Evolutionary conservation across 2,888 invertebrate species (phyloP).

Genomic region (Suillia variegata): DNA sequence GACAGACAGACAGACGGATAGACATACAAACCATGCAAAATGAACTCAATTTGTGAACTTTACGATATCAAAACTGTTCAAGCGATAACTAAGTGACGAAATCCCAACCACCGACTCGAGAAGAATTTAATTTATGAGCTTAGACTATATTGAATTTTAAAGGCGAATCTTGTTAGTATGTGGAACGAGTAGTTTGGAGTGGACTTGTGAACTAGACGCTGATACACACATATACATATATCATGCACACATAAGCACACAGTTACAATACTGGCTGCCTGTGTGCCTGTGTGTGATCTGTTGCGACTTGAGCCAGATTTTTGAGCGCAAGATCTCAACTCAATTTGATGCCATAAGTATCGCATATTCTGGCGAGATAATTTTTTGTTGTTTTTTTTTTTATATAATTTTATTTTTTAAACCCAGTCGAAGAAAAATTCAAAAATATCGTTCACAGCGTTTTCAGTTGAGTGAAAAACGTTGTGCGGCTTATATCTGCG

Average conservation of each 20-base stretch:
- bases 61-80: neutral
- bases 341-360: neutral
- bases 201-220: too few relatives aligned
- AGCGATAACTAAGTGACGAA: neutral
- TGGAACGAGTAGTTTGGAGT: too few relatives aligned
- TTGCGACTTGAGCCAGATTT: too few relatives aligned
- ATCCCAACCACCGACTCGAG: neutral
- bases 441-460: constrained; percentile 27
- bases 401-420: too few relatives aligned
- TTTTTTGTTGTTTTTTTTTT: too few relatives aligned
- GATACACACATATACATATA: too few relatives aligned
- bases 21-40: constrained; percentile 23
- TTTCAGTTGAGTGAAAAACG: constrained; percentile 42
- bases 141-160: constrained; percentile 43
- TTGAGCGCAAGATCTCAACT: constrained; percentile 4
- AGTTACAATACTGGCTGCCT: too few relatives aligned
- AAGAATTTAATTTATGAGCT: constrained; percentile 45
- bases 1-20: constrained; percentile 10
- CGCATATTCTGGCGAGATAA: too few relatives aligned
- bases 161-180: constrained; percentile 29
- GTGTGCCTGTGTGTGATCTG: too few relatives aligned
- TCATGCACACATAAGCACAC: too few relatives aligned
- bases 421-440: constrained; percentile 29
- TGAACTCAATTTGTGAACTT: constrained; percentile 34
- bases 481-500: constrained; percentile 29